Percentiles rank a stretch among this genome's conserved stretches.
Evolutionary conservation across 2,888 invertebrate genomes (phyloP).

Genomic region (Lycia hirtaria): DNA sequence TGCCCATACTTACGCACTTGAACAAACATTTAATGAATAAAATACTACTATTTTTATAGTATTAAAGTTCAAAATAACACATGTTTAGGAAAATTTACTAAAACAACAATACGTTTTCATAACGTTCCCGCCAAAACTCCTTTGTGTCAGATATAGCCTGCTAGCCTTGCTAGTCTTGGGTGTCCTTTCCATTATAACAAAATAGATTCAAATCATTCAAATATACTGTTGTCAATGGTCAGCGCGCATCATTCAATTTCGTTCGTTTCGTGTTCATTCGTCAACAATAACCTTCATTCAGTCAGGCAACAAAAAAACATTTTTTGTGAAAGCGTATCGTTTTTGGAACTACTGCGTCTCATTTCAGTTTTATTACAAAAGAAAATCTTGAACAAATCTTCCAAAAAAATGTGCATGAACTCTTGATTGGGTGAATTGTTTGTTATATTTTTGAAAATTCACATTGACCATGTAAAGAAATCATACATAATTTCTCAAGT

Average conservation of each 20-base stretch:
- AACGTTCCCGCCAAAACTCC: too few relatives aligned
- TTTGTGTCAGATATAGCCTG: too few relatives aligned
- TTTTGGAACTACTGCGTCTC: slow-evolving; percentile 73
- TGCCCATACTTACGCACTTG: too few relatives aligned
- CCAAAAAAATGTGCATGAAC: slow-evolving; percentile 79
- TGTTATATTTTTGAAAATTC: slow-evolving; percentile 49
- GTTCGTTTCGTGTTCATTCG: slow-evolving; percentile 8
- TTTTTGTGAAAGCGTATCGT: slow-evolving; percentile 80
- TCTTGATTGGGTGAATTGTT: slow-evolving; percentile 78
- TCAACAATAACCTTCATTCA: slow-evolving; percentile 11
- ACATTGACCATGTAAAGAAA: slow-evolving; percentile 48
- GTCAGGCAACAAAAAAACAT: slow-evolving; percentile 49
- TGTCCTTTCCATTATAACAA: neutral
- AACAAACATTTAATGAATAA: too few relatives aligned
- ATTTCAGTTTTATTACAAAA: slow-evolving; percentile 59
- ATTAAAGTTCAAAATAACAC: too few relatives aligned
- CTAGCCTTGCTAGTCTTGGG: neutral
- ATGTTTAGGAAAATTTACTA: too few relatives aligned
- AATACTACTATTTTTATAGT: too few relatives aligned
- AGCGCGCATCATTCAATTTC: neutral
- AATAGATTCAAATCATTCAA: neutral
- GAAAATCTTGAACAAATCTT: slow-evolving; percentile 51
- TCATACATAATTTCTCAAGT: slow-evolving; percentile 65
- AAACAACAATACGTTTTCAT: too few relatives aligned
- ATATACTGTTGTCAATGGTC: slow-evolving; percentile 10